Evolutionary conservation across 2,888 invertebrate genomes (phyloP).

Genomic region (Brachypalpus laphriformis): DNA sequence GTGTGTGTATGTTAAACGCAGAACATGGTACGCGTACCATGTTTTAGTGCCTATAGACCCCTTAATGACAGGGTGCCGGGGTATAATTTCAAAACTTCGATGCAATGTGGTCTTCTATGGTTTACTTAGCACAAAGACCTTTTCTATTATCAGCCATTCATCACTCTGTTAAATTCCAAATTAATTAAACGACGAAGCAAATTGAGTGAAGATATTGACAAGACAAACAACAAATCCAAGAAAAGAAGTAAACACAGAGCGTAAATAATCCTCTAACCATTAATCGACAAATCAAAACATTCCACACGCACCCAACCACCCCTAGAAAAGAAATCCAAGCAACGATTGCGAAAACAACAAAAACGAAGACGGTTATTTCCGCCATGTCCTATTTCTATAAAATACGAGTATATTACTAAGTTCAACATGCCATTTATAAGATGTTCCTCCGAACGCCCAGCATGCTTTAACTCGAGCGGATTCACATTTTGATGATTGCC

Average conservation of each 20-base stretch:
- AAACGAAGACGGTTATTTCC: constrained; percentile 22
- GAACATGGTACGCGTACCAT: too few relatives aligned
- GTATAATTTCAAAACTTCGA: too few relatives aligned
- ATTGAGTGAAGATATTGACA: constrained; percentile 65
- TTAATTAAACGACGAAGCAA: constrained; percentile 56
- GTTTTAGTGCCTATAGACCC: too few relatives aligned
- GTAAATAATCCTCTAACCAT: constrained; percentile 61
- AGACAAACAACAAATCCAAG: constrained; percentile 53
- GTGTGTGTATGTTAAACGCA: too few relatives aligned
- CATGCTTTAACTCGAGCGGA: constrained; percentile 4
- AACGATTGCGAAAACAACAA: background rate
- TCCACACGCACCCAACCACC: constrained; percentile 17
- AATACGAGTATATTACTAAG: background rate
- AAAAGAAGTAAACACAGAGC: constrained; percentile 47
- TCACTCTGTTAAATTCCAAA: constrained; percentile 54
- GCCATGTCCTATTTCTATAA: background rate
- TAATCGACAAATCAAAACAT: constrained; percentile 66
- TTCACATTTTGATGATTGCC: constrained; percentile 43
- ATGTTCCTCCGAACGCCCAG: constrained; percentile 7
- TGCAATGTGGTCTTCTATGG: too few relatives aligned
- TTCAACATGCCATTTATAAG: constrained; percentile 8
- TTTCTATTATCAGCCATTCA: constrained; percentile 33
- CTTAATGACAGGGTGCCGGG: too few relatives aligned
- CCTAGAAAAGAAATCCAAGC: background rate
- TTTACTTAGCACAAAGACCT: background rate